phyloP scores from a whole-genome alignment of 2,888 invertebrate genomes.

The Caenorhabditis panamensis region DNA sequence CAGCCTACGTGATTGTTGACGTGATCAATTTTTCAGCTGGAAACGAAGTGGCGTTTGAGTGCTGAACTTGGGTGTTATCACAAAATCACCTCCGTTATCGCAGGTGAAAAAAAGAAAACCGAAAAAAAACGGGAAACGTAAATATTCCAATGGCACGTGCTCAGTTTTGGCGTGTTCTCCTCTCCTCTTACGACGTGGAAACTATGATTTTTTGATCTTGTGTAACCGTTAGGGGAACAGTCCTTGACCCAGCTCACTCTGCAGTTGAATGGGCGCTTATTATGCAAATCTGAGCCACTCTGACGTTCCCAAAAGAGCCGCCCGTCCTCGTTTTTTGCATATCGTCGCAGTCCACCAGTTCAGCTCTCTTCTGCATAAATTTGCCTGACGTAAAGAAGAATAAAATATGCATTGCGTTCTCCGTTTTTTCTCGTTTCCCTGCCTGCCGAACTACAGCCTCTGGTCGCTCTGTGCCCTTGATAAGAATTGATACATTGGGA shows the following conservation, averaged over 20 bases:
- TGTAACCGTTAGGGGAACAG: neutral
- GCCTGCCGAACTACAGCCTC: neutral
- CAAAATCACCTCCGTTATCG: slow-evolving; percentile 1
- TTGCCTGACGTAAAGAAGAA: slow-evolving; percentile 38
- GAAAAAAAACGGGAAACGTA: slow-evolving; percentile 4
- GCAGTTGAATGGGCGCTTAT: slow-evolving; percentile 5
- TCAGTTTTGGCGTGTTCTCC: neutral
- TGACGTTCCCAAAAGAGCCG: slow-evolving; percentile 28
- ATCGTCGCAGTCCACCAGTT: neutral
- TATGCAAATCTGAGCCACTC: slow-evolving; percentile 33
- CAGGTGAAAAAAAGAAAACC: neutral
- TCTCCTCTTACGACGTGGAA: neutral
- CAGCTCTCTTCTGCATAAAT: slow-evolving; percentile 31
- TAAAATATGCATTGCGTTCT: slow-evolving; percentile 52
- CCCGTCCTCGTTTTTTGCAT: slow-evolving; percentile 1
- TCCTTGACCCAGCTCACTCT: slow-evolving; percentile 5
- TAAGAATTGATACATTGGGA: slow-evolving; percentile 41
- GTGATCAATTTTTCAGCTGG: neutral
- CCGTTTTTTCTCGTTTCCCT: slow-evolving; percentile 5
- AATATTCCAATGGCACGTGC: slow-evolving; percentile 4
- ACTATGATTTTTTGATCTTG: slow-evolving; percentile 27
- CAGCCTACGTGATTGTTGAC: slow-evolving; percentile 2
- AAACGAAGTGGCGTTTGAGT: neutral
- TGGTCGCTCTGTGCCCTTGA: slow-evolving; percentile 43
- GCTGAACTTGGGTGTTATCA: slow-evolving; percentile 7